Evolutionary conservation across 2,888 invertebrate genomes (phyloP), one percentile per base, ranked within the genome.

Genomic region (Horisme vitalbata): DNA sequence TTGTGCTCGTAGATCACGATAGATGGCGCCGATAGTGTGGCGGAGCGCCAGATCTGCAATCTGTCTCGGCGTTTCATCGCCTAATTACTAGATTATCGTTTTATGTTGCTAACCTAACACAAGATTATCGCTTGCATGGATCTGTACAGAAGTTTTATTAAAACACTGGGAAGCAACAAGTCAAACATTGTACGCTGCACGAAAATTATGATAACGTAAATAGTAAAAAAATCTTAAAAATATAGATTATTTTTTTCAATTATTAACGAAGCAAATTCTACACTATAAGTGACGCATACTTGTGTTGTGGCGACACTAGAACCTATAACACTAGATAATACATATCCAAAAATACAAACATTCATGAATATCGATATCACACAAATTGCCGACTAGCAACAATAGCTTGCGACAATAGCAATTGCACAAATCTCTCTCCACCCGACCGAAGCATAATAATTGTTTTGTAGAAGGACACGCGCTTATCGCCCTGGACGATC

Each of bases 11-110:
- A 86, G 78, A 85, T 84, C 86, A 83, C 79, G 73, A 59, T 71
- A 87, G 87, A 89, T 88, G 83, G 68, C 77, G 74, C 71, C 68
- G 88, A 87, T 86, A 83, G 55, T 35, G 71, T 83, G 88, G 85
- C 85, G 56, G 48, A 53, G 69, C 60, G 88, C 88, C 88, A 89
- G 82, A 86, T 86, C 83, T 66, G 68, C 61, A 77, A 79, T 79
- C 68, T 55, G 61, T 57, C 63, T 59, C 65, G 62, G 63, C 68
- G 73, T 74, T 75, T 72, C 70, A 65, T 74, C 77, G 71, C 69
- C 79, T 80, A 80, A 79, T 80, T 80, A 79, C 75, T 65, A 65
- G 66, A 72, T 64, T 63, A 63, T 54, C 59, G 54, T 63, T 59
- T 54, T 61, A 61, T 59, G 67, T 70, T 63, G 63, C 68, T 71